These are phyloP conservation scores for Chaenogobius annularis DNA, from an alignment of 2,113 vertebrate genomes.

Conservation along the genomic window DNA sequence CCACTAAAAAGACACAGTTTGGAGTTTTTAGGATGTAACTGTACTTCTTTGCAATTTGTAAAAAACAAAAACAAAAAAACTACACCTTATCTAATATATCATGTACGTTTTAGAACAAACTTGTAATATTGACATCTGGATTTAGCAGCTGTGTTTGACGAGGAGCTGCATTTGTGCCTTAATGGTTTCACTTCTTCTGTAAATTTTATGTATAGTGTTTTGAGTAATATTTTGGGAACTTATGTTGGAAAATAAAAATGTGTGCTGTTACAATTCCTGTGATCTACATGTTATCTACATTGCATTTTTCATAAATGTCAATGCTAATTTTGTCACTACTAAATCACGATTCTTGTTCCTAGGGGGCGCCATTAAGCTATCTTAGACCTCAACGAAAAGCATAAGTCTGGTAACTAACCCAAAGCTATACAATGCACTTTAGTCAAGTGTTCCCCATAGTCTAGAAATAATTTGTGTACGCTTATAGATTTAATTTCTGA, in stretches of 20 bases:
- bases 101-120: neutral
- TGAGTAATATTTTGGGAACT: neutral
- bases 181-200: conserved; percentile 38
- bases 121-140: neutral
- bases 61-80: neutral
- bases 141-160: neutral
- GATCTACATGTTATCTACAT: neutral
- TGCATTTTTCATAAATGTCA: neutral
- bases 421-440: neutral
- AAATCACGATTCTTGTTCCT: neutral
- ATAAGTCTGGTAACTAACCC: neutral
- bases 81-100: neutral
- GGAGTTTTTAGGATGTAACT: conserved; percentile 93
- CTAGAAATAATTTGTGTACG: too few species aligned
- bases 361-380: conserved; percentile 8
- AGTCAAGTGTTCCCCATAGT: neutral
- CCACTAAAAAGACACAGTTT: conserved; percentile 86
- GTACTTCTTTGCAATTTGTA: neutral
- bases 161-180: conserved; percentile 54
- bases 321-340: neutral
- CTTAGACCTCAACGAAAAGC: neutral
- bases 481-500: too few species aligned
- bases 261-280: neutral
- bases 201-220: conserved; percentile 24
- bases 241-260: neutral